A percentile compares a stretch with the other conserved stretches of the same genome.
Evolutionary conservation across 2,797 vertebrate species (phyloP).

Genomic region (Coluber constrictor): DNA sequence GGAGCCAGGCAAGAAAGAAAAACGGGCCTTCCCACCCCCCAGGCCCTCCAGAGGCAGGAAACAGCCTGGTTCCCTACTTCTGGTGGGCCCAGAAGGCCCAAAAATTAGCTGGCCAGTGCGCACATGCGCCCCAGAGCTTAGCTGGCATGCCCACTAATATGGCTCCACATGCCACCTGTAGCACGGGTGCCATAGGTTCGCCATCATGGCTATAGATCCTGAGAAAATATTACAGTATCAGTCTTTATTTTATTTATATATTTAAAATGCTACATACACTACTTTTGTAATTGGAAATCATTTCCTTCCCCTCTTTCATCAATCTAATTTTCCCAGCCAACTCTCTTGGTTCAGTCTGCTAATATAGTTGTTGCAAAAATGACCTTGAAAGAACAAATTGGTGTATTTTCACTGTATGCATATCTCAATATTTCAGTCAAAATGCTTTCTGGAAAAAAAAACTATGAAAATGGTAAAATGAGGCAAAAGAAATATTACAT

Average conservation of each 20-base stretch:
- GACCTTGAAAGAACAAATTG: not conserved
- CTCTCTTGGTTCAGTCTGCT: constrained; percentile 12
- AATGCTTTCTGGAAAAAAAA: constrained; percentile 1
- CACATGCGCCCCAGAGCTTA: too few species aligned
- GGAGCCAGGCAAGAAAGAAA: too few species aligned
- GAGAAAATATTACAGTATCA: not conserved
- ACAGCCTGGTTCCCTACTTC: too few species aligned
- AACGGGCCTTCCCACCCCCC: too few species aligned
- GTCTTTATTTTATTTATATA: not conserved
- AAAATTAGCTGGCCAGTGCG: too few species aligned
- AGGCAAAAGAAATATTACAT: not conserved
- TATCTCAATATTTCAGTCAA: constrained; percentile 21
- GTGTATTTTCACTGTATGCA: constrained; percentile 7
- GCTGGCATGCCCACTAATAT: too few species aligned
- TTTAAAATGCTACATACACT: not conserved
- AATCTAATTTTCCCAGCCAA: constrained; percentile 18
- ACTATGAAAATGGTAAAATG: not conserved
- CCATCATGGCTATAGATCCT: not conserved
- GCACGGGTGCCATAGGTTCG: too few species aligned
- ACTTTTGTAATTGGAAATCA: not conserved
- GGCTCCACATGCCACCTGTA: too few species aligned
- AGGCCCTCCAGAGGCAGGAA: too few species aligned
- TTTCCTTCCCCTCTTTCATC: fast-evolving
- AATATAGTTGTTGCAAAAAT: constrained; percentile 10
- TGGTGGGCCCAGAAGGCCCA: too few species aligned